These are phyloP conservation scores for Cyphomyrus plagiostoma DNA, from an alignment of 2,113 vertebrate genomes.

Conservation along the genomic window DNA sequence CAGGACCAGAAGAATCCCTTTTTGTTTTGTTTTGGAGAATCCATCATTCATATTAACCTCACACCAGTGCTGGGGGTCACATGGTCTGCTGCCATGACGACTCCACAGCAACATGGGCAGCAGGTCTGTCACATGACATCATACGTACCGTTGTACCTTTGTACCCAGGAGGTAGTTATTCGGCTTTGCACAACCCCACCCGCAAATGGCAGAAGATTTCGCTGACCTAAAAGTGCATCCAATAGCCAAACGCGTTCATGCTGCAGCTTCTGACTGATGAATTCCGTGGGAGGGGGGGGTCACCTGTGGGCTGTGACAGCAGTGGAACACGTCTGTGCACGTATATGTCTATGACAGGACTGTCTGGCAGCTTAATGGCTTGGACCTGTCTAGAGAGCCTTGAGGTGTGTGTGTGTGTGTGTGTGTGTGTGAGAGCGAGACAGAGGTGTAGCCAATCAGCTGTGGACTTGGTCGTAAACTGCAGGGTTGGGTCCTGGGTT, in stretches of 20 bases:
- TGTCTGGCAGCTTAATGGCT: not conserved
- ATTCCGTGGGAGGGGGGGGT: not conserved
- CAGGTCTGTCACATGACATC: not conserved
- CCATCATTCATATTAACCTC: not conserved
- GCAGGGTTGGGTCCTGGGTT: not conserved
- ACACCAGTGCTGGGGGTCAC: not conserved
- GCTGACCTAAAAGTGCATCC: not conserved
- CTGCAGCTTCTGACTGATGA: not conserved
- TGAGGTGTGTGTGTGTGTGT: slow-evolving; percentile 10
- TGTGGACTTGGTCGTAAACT: not conserved
- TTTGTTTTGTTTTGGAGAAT: not conserved
- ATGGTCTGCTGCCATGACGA: not conserved
- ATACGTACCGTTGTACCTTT: not conserved
- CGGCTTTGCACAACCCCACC: not conserved
- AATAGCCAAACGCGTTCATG: not conserved
- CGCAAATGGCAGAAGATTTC: not conserved
- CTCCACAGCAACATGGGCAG: not conserved
- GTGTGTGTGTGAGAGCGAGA: slow-evolving; percentile 1
- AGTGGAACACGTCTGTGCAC: not conserved
- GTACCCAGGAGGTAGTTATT: not conserved
- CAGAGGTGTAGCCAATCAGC: not conserved
- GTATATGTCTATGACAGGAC: not conserved
- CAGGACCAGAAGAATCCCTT: not conserved
- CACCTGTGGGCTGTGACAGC: not conserved
- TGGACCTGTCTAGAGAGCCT: not conserved